Evolutionary conservation across 2,888 invertebrate genomes (phyloP).

Genomic region (Caenorhabditis macrosperma): DNA sequence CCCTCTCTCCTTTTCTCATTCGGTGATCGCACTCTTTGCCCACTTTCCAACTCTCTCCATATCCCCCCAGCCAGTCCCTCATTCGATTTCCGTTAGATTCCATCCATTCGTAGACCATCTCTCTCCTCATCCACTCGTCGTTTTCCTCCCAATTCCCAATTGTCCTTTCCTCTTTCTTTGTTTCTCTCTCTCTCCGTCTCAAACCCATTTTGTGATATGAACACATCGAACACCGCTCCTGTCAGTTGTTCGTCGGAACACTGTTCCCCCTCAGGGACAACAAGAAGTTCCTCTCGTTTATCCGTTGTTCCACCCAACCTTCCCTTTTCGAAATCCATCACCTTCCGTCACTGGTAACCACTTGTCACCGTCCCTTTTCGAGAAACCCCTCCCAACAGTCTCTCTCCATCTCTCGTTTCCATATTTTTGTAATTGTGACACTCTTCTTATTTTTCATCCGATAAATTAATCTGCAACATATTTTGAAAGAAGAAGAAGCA

Average conservation of each 20-base stretch:
- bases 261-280: too few relatives aligned
- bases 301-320: neutral
- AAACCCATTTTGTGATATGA: neutral
- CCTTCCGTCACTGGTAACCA: constrained; percentile 12
- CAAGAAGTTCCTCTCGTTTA: too few relatives aligned
- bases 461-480: neutral
- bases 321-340: neutral
- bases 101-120: neutral
- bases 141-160: neutral
- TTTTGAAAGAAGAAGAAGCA: too few relatives aligned
- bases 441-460: neutral
- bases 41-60: neutral
- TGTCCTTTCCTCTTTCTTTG: neutral
- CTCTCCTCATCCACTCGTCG: neutral
- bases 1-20: neutral
- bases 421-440: constrained; percentile 13
- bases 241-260: neutral
- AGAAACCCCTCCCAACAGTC: neutral
- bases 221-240: neutral
- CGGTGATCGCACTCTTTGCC: neutral
- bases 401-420: neutral
- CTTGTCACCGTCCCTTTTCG: neutral
- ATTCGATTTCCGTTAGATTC: neutral
- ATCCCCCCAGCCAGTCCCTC: neutral
- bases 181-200: neutral